A percentile compares a stretch with the other conserved stretches of the same genome.
Conservation (phyloP, 2,888 invertebrate species). For the Thymelicus sylvestris region DNA sequence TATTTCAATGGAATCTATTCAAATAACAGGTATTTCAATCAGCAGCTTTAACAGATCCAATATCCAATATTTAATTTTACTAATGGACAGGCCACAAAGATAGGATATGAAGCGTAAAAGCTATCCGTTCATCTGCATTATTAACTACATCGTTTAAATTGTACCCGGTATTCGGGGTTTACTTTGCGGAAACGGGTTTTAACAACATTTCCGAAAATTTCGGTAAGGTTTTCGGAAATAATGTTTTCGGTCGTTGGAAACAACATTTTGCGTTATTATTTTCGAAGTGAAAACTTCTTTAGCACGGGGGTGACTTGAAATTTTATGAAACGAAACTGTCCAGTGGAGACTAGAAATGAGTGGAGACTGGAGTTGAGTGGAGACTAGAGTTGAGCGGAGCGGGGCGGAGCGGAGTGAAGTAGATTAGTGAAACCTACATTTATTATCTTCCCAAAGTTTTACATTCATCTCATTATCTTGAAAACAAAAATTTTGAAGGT, state of each 20-base stretch:
- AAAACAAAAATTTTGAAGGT: too few relatives aligned
- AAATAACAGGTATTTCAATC: constrained; percentile 27
- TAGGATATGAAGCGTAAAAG: constrained; percentile 32
- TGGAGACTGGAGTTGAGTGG: too few relatives aligned
- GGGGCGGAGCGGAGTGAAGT: too few relatives aligned
- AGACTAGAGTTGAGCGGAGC: too few relatives aligned
- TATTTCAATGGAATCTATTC: constrained; percentile 19
- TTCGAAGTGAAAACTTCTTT: too few relatives aligned
- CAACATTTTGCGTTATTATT: neutral
- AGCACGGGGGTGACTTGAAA: too few relatives aligned
- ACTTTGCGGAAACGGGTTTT: constrained; percentile 17
- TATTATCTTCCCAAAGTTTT: too few relatives aligned
- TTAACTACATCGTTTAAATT: constrained; percentile 33
- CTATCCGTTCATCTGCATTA: constrained; percentile 34
- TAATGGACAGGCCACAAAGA: constrained; percentile 37
- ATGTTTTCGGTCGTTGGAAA: neutral
- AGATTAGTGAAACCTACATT: too few relatives aligned
- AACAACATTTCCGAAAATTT: neutral
- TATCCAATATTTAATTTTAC: constrained; percentile 35
- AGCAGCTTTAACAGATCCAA: constrained; percentile 28
- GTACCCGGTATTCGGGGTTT: constrained; percentile 24
- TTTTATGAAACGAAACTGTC: too few relatives aligned
- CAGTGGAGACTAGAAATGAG: too few relatives aligned
- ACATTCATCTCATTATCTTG: too few relatives aligned
- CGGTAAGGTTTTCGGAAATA: neutral